Percentiles rank a stretch among this genome's conserved stretches.
Conservation (phyloP, 2,113 vertebrate species). For the Colossoma macropomum region DNA sequence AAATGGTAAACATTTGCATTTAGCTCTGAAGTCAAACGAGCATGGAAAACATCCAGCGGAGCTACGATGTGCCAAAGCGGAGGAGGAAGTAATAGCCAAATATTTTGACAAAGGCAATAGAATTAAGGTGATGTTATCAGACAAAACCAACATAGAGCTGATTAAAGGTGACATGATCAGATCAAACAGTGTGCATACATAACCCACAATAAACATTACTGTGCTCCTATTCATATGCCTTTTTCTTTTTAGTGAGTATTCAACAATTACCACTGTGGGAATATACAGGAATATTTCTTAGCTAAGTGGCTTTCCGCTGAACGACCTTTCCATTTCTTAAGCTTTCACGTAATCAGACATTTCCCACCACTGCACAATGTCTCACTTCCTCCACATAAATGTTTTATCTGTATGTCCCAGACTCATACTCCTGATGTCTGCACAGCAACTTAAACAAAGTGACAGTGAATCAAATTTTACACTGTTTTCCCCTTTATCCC, state of each 20-base stretch:
- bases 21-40: constrained; percentile 11
- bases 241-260: neutral
- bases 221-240: neutral
- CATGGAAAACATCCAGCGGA: neutral
- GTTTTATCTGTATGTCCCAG: neutral
- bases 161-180: neutral
- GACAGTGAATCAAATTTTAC: neutral
- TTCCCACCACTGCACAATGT: neutral
- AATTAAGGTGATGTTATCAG: constrained; percentile 34
- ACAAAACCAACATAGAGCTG: constrained; percentile 1
- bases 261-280: neutral
- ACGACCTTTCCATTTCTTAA: neutral
- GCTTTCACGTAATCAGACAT: neutral
- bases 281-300: neutral
- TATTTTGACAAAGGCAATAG: constrained; percentile 29
- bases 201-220: neutral
- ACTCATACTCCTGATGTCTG: constrained; percentile 1
- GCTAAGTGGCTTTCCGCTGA: neutral
- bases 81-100: constrained; percentile 35
- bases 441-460: neutral
- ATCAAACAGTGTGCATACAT: neutral
- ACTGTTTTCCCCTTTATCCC: too few relatives aligned
- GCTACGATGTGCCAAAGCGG: constrained; percentile 26
- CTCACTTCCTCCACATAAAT: neutral
- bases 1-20: constrained; percentile 50